Evolutionary conservation across 2,113 vertebrate genomes (phyloP).

Genomic region (Lasiurus cinereus): DNA sequence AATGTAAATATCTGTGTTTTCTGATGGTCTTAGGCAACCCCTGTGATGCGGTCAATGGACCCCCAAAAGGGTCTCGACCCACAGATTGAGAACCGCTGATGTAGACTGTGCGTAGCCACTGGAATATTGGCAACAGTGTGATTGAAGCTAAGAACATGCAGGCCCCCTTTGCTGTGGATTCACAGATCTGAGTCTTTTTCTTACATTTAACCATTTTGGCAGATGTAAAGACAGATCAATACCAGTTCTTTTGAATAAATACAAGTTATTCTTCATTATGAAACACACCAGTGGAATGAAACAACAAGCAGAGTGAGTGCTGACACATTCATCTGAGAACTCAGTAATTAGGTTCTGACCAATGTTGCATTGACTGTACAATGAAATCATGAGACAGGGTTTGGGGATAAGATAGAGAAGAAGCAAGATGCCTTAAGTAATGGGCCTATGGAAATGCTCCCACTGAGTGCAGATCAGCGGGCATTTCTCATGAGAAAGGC

Average conservation of each 20-base stretch:
- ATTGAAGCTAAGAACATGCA: background rate
- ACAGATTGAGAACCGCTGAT: background rate
- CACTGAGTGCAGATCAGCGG: background rate
- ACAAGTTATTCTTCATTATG: background rate
- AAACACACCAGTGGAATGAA: background rate
- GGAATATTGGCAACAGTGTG: background rate
- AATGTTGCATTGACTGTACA: background rate
- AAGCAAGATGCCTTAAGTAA: background rate
- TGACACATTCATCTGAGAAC: background rate
- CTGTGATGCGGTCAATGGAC: too few species aligned
- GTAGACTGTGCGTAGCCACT: background rate
- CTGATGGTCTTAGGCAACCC: too few species aligned
- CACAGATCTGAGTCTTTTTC: background rate
- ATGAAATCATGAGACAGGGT: background rate
- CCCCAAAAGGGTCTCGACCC: too few species aligned
- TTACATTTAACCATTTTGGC: background rate
- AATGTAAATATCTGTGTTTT: too few species aligned
- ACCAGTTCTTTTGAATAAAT: background rate
- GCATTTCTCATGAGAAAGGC: background rate
- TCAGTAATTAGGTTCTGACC: background rate
- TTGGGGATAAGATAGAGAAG: background rate
- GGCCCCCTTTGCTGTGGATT: background rate
- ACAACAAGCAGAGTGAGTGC: background rate
- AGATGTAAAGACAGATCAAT: background rate
- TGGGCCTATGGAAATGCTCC: background rate